A percentile compares a stretch with the other conserved stretches of the same genome.
Evolutionary conservation across 1,140 invertebrate species (phyloP).

Genomic region (Lepidurus couesii): DNA sequence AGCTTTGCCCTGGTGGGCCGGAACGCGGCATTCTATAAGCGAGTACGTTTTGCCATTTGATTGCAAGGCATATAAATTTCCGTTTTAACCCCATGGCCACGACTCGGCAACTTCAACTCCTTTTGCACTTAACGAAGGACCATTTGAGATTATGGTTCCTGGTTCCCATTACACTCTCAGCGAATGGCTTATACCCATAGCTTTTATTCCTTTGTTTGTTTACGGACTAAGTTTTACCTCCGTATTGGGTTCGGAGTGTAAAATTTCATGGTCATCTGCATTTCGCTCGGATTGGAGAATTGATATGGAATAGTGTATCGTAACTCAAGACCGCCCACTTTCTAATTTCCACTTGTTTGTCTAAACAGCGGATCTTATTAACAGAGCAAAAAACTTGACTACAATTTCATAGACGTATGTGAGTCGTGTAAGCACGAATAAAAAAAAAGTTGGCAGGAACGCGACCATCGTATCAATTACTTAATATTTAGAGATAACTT

Average conservation of each 20-base stretch:
- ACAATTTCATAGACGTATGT: no score
- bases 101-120: background rate
- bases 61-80: background rate
- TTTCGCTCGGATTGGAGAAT: background rate
- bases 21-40: background rate
- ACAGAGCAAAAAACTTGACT: background rate
- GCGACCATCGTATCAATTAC: no score
- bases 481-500: no score
- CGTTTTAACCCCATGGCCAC: background rate
- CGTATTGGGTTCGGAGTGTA: background rate
- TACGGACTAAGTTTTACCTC: background rate
- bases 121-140: background rate
- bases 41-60: background rate
- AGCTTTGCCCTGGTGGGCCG: background rate
- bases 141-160: background rate
- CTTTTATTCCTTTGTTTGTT: no score
- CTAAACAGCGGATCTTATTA: conserved; percentile 10
- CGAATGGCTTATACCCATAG: background rate
- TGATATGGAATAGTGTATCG: background rate
- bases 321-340: background rate
- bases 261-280: background rate
- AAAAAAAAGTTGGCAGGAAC: no score
- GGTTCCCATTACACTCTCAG: background rate
- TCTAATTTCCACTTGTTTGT: conserved; percentile 1
- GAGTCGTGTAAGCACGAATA: no score